Base-by-base conservation (phyloP, 2,113 vertebrate genomes). In the Oncorhynchus masou region DNA sequence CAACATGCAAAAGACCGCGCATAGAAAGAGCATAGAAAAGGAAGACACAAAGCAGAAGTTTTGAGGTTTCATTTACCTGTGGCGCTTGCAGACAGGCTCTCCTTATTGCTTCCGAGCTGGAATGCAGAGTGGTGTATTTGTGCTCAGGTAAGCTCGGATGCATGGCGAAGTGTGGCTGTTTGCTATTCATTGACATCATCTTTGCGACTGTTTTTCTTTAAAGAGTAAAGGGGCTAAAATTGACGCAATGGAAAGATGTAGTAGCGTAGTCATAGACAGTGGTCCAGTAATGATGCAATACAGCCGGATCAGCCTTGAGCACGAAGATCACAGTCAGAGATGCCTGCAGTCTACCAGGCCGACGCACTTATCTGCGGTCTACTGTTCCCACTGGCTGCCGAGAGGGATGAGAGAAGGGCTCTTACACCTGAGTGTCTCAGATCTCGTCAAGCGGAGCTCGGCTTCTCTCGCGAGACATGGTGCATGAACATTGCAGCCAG, bases 131-230 rank as follows among this genome's bases (percentile, higher is more conserved):
- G 80, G 97, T 97, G 93, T 99, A 99, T 93, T 99, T 99, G 94
- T 96, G 98, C 89, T 99, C 98, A 91, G 97, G 95, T 91, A 99
- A 92, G 89, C 94, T 97, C 86, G 97, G 96, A 91, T 99, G 98
- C 98, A 99, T 99, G 93, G 97, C 97, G 95, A 99, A 99, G 94
- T 99, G 97, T 81, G 95, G 94, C 92, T 99, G 98, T 89, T 99
- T 99, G 95, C 98, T 99, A 97, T 99, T 99, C 98, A 99, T 99
- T 93, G 98, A 99, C 98, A 99, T 99, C 98, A 99, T 99, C 94
- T 90, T 96, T 96, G 96, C 89, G 11, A 92, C 92, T 91, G 93
- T 91, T 95, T 51, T 15, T 92, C 94, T 95, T 95, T 95, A 96
- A 92, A 91, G 49, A 51, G 3, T 51, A 51, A 51, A 87, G 87